A percentile compares a stretch with the other conserved stretches of the same genome.
These are phyloP conservation scores for Manis javanica DNA, from an alignment of 2,797 vertebrate species.

Conservation along the genomic window DNA sequence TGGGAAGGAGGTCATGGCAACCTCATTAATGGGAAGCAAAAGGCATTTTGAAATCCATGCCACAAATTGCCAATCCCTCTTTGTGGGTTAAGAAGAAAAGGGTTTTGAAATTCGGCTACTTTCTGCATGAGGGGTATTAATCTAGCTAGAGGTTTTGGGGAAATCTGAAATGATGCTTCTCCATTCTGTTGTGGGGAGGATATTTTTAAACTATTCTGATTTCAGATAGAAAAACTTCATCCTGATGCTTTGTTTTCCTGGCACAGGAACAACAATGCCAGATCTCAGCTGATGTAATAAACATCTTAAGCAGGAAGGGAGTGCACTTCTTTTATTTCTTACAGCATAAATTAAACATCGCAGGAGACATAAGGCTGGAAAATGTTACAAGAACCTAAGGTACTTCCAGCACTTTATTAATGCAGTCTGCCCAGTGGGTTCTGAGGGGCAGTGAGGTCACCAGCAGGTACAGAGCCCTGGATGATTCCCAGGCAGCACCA, in stretches of 20 bases:
- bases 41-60: constrained; percentile 6
- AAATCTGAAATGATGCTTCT: neutral
- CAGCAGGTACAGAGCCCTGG: neutral
- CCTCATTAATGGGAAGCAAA: neutral
- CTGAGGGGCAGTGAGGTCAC: neutral
- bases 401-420: constrained; percentile 23
- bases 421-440: neutral
- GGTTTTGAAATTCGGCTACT: neutral
- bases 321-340: constrained; percentile 58
- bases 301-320: constrained; percentile 61
- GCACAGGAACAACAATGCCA: neutral
- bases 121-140: neutral
- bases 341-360: constrained; percentile 75
- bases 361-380: constrained; percentile 56
- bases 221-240: neutral
- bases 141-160: neutral
- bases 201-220: neutral
- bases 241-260: neutral
- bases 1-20: neutral
- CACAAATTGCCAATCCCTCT: neutral
- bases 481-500: neutral
- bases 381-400: constrained; percentile 54
- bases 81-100: neutral
- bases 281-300: constrained; percentile 39
- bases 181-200: neutral